These are phyloP conservation scores for Eretmochelys imbricata DNA, from an alignment of 2,113 vertebrate genomes.

Conservation along the genomic window DNA sequence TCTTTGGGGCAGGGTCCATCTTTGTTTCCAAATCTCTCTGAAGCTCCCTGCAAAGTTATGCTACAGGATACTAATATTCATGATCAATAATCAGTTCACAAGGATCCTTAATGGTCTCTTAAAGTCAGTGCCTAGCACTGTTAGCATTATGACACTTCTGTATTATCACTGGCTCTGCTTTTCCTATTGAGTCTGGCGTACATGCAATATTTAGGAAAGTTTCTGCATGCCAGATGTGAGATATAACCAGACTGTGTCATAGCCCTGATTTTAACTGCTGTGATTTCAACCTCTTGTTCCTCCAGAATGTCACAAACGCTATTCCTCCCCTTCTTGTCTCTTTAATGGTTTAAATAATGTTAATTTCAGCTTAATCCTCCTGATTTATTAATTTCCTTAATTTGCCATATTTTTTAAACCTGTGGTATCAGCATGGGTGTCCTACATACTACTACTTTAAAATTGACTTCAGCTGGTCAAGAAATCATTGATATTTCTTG, in stretches of 20 bases:
- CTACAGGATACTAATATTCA: constrained; percentile 12
- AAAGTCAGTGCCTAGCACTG: not conserved
- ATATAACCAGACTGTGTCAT: not conserved
- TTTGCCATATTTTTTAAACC: not conserved
- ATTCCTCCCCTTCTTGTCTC: not conserved
- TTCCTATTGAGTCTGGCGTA: not conserved
- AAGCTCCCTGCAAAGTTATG: not conserved
- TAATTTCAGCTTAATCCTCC: not conserved
- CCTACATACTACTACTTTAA: not conserved
- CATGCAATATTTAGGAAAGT: not conserved
- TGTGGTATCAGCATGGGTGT: not conserved
- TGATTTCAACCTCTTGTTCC: not conserved
- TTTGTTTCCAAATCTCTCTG: not conserved
- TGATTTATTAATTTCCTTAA: not conserved
- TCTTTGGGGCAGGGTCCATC: not conserved
- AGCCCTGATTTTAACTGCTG: not conserved
- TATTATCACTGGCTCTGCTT: not conserved
- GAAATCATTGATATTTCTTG: constrained; percentile 60
- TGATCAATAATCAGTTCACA: not conserved
- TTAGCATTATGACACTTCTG: not conserved
- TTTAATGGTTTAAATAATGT: not conserved
- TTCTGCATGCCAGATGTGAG: not conserved
- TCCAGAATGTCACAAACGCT: not conserved
- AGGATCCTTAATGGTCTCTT: constrained; percentile 42
- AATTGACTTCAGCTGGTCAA: constrained; percentile 56